phyloP scores from a whole-genome alignment of 1,140 invertebrate species.

The Anthonomus grandis region DNA sequence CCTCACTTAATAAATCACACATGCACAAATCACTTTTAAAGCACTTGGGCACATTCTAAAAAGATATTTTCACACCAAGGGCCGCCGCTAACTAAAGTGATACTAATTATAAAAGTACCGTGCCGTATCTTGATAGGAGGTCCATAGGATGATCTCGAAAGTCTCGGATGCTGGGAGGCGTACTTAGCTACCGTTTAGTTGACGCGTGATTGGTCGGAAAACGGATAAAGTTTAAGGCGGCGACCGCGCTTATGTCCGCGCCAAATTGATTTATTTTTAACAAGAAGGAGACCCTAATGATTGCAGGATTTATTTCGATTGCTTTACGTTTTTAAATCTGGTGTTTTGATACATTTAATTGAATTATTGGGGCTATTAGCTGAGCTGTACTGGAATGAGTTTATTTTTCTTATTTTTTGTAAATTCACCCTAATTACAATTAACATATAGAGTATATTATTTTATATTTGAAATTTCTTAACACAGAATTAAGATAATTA shows the following conservation, averaged over 20 bases:
- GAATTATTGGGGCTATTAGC: background rate
- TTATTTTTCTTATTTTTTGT: background rate
- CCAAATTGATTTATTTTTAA: slow-evolving; percentile 9
- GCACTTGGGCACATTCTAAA: background rate
- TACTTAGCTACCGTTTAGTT: background rate
- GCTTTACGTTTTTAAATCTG: too few relatives aligned
- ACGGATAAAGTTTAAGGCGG: slow-evolving; percentile 16
- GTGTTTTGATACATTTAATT: too few relatives aligned
- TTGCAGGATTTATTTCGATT: background rate
- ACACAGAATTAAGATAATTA: too few relatives aligned
- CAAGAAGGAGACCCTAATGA: background rate
- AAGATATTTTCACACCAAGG: background rate
- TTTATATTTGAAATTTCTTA: too few relatives aligned
- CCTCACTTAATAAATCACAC: too few relatives aligned
- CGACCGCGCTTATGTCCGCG: slow-evolving; percentile 8
- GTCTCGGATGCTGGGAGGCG: slow-evolving; percentile 15
- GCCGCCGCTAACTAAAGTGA: slow-evolving; percentile 7
- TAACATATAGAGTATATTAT: too few relatives aligned
- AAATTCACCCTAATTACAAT: background rate
- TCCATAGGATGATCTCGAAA: slow-evolving; percentile 12
- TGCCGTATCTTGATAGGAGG: slow-evolving; percentile 16
- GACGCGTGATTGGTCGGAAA: slow-evolving; percentile 13
- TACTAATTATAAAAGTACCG: slow-evolving; percentile 13
- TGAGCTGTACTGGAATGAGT: background rate
- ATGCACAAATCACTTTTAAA: background rate